phyloP scores from a whole-genome alignment of 1,140 invertebrate species.

The Melipona quadrifasciata region DNA sequence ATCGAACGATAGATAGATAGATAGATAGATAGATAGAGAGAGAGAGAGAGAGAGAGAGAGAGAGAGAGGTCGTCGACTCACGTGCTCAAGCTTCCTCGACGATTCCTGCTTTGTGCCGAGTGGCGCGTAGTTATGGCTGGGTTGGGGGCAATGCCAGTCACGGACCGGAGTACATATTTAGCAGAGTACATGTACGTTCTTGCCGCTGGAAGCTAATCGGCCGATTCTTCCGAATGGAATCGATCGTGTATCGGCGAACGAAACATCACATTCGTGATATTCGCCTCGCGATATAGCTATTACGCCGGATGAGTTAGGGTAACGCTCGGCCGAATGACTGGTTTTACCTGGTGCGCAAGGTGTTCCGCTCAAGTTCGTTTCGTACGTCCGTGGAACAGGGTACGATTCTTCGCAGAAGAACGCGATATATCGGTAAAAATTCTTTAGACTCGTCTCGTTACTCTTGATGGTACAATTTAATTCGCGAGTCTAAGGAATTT shows the following conservation, averaged over 20 bases:
- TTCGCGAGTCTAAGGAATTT: no score
- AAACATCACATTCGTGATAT: not conserved
- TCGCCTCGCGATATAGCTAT: not conserved
- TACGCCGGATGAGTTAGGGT: not conserved
- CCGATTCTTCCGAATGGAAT: not conserved
- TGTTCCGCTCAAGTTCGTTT: not conserved
- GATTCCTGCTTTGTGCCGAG: slow-evolving; percentile 18
- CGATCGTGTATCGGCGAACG: slow-evolving; percentile 1
- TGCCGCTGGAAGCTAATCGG: not conserved
- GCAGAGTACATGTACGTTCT: not conserved
- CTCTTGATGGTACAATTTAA: no score
- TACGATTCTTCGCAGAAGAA: not conserved
- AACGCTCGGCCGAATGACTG: not conserved
- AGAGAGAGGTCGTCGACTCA: not conserved
- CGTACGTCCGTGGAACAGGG: not conserved
- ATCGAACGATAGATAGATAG: slow-evolving; percentile 4
- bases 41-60: no score
- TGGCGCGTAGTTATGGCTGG: not conserved
- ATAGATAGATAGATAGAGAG: not conserved
- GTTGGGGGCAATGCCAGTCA: not conserved
- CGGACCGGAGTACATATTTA: not conserved
- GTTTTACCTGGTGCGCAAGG: not conserved
- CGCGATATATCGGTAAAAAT: no score
- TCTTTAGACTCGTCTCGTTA: no score
- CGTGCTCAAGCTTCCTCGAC: not conserved